Evolutionary conservation across 2,797 vertebrate species (phyloP).

Genomic region (Pseudochaenichthys georgianus): DNA sequence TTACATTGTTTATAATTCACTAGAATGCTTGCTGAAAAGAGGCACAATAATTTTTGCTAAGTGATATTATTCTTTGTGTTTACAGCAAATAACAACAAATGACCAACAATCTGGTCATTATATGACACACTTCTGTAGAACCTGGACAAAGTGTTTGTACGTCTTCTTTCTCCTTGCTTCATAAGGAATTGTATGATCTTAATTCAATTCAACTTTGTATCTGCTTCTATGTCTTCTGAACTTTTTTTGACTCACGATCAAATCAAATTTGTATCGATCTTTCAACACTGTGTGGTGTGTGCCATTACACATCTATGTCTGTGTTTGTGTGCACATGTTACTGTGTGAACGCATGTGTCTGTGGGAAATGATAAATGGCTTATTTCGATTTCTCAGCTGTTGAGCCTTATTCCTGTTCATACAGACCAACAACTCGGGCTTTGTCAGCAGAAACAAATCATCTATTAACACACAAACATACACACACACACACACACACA

Average conservation of each 20-base stretch:
- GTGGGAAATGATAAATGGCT: slow-evolving; percentile 70
- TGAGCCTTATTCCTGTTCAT: slow-evolving; percentile 49
- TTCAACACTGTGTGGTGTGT: background rate
- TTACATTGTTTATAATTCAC: background rate
- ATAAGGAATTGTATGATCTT: background rate
- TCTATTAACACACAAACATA: slow-evolving; percentile 47
- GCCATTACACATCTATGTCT: slow-evolving; percentile 5
- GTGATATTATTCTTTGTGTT: background rate
- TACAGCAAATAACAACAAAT: background rate
- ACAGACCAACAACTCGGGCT: slow-evolving; percentile 40
- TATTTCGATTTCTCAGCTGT: slow-evolving; percentile 65
- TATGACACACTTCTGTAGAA: background rate
- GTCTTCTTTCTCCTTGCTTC: background rate
- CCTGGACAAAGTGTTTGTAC: background rate
- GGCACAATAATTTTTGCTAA: no score
- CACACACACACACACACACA: background rate
- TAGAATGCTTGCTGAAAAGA: background rate
- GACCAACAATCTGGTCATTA: background rate
- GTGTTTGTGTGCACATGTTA: slow-evolving; percentile 10
- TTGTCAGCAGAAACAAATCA: slow-evolving; percentile 79
- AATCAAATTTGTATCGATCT: slow-evolving; percentile 17
- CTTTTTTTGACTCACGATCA: background rate
- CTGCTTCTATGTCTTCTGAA: background rate
- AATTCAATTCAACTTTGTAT: background rate
- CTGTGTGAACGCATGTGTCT: background rate